Evolutionary conservation across 2,888 invertebrate genomes (phyloP), one percentile per base, ranked within the genome.

Genomic region (Callosobruchus maculatus): DNA sequence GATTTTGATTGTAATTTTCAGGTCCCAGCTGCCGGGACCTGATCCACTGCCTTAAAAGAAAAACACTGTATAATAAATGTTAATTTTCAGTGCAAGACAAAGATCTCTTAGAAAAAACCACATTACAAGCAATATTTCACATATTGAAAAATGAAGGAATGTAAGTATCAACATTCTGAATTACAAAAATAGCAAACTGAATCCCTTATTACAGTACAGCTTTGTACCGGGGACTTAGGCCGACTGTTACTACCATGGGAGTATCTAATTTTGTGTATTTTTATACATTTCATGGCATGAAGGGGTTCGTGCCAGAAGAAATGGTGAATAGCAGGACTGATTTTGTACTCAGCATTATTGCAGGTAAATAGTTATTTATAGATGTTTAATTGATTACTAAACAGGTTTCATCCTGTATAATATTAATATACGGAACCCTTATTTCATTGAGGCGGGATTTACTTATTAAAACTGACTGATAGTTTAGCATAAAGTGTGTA

Each of bases 191-290:
- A 20, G 22, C 21, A 0, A 13, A 22, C 2, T 67, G 68, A 30
- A 71, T 72, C 66, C 73, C 71, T 76, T 74, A 79, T 49, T 71
- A 18, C 30, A 90, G 90, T 72, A 88, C 88, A 72, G 90, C 94
- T 0, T 86, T 97, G 70, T 97, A 95, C 84, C 88, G 92, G 80
- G 97, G 97, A 2, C 88, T 96, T 72, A 89, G 92, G 49, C 96
- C 97, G 13, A 96, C 96, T 4, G 88, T 97, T 70, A 92, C 94
- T 81, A 95, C 95, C 77, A 88, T 97, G 3, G 96, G 95, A 80
- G 91, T 94, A 77, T 97, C 97, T 71, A 97, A 96, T 87, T 97
- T 97, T 88, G 94, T 97, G n/a, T 97, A 97, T 86, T 97, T 97
- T 85, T 97, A 97, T 87, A 91, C 95, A 82, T 97, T 96, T 86